phyloP scores from a whole-genome alignment of 2,888 invertebrate genomes.

The Entomobrya multifasciata region DNA sequence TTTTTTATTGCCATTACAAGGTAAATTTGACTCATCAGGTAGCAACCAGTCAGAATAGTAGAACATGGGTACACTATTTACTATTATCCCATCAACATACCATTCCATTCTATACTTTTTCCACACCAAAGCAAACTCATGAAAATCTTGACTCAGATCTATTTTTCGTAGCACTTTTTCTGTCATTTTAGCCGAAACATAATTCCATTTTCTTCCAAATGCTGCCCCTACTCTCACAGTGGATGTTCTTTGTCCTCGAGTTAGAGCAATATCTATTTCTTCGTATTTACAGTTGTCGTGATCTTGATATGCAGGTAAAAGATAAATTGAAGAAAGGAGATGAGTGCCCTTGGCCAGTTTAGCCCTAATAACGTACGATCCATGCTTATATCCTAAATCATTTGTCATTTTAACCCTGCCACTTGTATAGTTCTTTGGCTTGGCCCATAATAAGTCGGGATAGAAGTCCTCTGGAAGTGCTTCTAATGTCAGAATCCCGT shows the following conservation, averaged over 20 bases:
- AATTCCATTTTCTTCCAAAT: constrained; percentile 73
- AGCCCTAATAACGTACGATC: constrained; percentile 76
- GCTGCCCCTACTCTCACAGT: constrained; percentile 74
- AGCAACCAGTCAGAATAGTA: constrained; percentile 77
- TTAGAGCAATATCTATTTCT: constrained; percentile 77
- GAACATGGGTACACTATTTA: constrained; percentile 73
- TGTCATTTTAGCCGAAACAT: constrained; percentile 46
- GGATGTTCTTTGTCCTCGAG: constrained; percentile 75
- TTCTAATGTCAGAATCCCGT: constrained; percentile 64
- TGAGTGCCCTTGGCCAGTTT: constrained; percentile 76
- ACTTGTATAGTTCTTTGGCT: constrained; percentile 74
- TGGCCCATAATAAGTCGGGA: constrained; percentile 66
- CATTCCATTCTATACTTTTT: constrained; percentile 76
- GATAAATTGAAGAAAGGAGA: constrained; percentile 75
- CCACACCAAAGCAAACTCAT: constrained; percentile 78
- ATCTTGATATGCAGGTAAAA: constrained; percentile 76
- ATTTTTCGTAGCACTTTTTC: constrained; percentile 73
- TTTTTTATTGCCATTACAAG: constrained; percentile 73
- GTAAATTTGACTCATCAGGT: constrained; percentile 73
- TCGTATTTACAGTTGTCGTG: constrained; percentile 78
- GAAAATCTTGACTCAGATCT: constrained; percentile 76
- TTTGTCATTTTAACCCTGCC: constrained; percentile 68
- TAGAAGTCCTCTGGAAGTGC: constrained; percentile 65
- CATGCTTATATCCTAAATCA: constrained; percentile 70
- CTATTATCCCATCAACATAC: constrained; percentile 75